These are phyloP conservation scores for Epinephelus lanceolatus DNA, from an alignment of 2,113 vertebrate genomes.

Conservation along the genomic window DNA sequence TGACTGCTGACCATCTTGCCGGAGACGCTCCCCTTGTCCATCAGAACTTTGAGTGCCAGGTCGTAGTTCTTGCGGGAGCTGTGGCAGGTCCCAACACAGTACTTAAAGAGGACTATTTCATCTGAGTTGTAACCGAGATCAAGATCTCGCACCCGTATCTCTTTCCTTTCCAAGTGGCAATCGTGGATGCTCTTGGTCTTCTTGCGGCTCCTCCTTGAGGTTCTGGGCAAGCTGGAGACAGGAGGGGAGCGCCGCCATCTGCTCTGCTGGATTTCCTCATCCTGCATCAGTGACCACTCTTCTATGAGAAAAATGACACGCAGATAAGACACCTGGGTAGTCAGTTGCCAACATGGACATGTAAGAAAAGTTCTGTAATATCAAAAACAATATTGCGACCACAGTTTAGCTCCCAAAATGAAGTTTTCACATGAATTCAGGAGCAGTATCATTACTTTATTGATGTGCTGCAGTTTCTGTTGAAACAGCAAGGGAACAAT, in stretches of 20 bases:
- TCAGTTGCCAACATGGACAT: neutral
- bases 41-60: constrained; percentile 86
- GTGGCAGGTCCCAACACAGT: constrained; percentile 91
- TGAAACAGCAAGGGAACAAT: too few species aligned
- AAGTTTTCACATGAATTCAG: neutral
- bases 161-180: constrained; percentile 88
- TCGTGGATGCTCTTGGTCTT: constrained; percentile 60
- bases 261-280: constrained; percentile 71
- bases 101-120: constrained; percentile 91
- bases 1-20: constrained; percentile 80
- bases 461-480: too few species aligned
- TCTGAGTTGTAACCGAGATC: constrained; percentile 93
- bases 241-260: constrained; percentile 81
- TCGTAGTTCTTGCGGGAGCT: constrained; percentile 88
- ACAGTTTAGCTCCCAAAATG: neutral
- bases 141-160: constrained; percentile 89
- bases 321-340: neutral
- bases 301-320: constrained; percentile 26
- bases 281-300: constrained; percentile 65
- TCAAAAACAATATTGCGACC: neutral
- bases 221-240: neutral
- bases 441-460: neutral
- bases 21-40: constrained; percentile 79
- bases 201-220: constrained; percentile 55
- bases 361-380: neutral